These are phyloP conservation scores for Plectus sambesii DNA, from an alignment of 1,140 invertebrate species.

Conservation along the genomic window DNA sequence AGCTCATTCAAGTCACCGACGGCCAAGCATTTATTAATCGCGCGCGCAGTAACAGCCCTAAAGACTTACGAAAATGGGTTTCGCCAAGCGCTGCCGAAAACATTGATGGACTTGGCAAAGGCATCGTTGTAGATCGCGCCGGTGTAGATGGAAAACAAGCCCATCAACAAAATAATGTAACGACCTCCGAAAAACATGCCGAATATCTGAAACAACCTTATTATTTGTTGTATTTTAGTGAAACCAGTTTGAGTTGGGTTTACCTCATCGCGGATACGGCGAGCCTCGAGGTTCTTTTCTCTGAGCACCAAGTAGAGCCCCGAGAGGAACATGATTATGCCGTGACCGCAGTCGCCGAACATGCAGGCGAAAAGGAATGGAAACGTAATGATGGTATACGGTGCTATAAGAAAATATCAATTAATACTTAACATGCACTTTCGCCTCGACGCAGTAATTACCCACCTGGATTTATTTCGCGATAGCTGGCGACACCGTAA, in stretches of 20 bases:
- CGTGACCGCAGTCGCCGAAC: conserved; percentile 85
- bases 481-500: conserved; percentile 51
- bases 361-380: conserved; percentile 85
- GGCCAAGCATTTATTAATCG: too few species aligned
- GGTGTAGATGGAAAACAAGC: conserved; percentile 88
- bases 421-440: conserved; percentile 6
- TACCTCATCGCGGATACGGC: conserved; percentile 56
- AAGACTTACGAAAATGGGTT: conserved; percentile 47
- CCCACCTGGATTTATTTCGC: conserved; percentile 50
- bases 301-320: conserved; percentile 64
- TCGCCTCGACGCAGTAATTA: conserved; percentile 9
- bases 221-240: background rate
- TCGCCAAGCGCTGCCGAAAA: conserved; percentile 78
- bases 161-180: conserved; percentile 95
- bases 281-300: conserved; percentile 63
- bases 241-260: conserved; percentile 13
- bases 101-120: conserved; percentile 86
- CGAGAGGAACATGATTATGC: conserved; percentile 62
- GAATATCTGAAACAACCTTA: conserved; percentile 61
- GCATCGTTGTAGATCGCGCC: conserved; percentile 93
- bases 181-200: conserved; percentile 91
- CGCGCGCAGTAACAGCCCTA: too few species aligned
- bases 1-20: too few species aligned
- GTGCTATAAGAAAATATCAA: conserved; percentile 48
- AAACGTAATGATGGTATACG: conserved; percentile 86